These are phyloP conservation scores for Homalodisca vitripennis DNA, from an alignment of 1,140 invertebrate species.

Conservation along the genomic window DNA sequence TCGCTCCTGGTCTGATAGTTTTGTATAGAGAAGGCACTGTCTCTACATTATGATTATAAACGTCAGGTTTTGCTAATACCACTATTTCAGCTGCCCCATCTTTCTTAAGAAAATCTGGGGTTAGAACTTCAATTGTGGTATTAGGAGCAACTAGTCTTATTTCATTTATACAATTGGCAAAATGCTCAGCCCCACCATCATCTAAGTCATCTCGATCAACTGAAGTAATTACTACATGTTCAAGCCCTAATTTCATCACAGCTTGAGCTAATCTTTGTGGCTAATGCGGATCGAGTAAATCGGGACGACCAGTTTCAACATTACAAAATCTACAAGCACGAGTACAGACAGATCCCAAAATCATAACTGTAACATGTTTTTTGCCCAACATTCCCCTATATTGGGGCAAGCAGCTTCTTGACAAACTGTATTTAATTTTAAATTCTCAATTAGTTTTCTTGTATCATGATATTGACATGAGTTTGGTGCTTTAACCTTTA, in stretches of 20 bases:
- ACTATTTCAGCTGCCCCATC: constrained; percentile 13
- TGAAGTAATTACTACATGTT: constrained; percentile 36
- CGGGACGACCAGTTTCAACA: constrained; percentile 31
- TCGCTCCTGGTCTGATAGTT: constrained; percentile 9
- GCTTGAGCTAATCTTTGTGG: constrained; percentile 30
- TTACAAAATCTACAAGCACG: constrained; percentile 34
- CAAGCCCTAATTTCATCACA: constrained; percentile 15
- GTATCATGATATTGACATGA: too few species aligned
- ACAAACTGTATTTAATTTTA: constrained; percentile 33
- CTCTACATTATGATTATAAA: constrained; percentile 32
- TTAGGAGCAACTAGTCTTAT: constrained; percentile 3
- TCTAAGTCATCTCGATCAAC: constrained; percentile 38
- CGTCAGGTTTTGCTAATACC: not conserved
- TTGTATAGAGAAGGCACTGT: constrained; percentile 25
- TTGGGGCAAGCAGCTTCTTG: constrained; percentile 35
- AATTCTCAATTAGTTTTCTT: too few species aligned
- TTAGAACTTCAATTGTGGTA: constrained; percentile 22
- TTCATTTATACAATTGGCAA: constrained; percentile 18
- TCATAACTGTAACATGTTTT: constrained; percentile 37
- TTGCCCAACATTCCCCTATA: constrained; percentile 34
- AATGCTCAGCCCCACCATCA: constrained; percentile 38
- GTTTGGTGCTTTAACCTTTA: too few species aligned
- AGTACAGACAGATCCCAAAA: constrained; percentile 34
- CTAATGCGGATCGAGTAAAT: constrained; percentile 28
- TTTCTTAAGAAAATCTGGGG: constrained; percentile 12